Base-by-base conservation (phyloP, 2,113 vertebrate species). In the Charina bottae region DNA sequence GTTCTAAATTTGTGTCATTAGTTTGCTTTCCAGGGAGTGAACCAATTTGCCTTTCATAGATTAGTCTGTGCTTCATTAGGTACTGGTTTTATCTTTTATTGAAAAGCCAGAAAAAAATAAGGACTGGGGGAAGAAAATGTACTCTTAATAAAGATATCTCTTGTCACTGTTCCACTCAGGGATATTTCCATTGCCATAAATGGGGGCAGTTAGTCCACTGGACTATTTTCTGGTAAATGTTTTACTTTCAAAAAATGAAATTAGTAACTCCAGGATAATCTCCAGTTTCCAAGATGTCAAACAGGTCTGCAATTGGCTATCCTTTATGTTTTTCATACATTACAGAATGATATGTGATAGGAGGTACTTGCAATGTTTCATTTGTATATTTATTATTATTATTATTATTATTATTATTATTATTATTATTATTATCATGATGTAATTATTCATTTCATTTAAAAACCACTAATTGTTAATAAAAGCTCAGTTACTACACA, bases 11-110 rank as follows among this genome's bases (percentile, higher is more conserved):
- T 78, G 37, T 78, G 68, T 78, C 68, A 78, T 78, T 78, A 37
- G 68, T 37, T 78, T 78, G 68, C n/a, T 78, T 72, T 78, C 68
- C 68, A 78, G 68, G 68, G 68, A 78, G 68, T 78, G n/a, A 78
- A 78, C 15, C n/a, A 78, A 78, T 78, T 78, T 78, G 68, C 68
- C 68, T 78, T 78, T 78, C 68, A 78, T 78, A 78, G 68, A 78
- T 78, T 78, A 37, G 68, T 78, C 68, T 78, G 15, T 78, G 68
- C 68, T 78, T 78, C 68, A 78, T 78, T 78, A 78, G 68, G n/a
- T 19, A 33, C 68, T 37, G 68, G 68, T 78, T 78, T 78, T 33
- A 78, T 78, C 68, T 78, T 78, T 78, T 78, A 37, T 78, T 37
- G 15, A 78, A 72, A 72, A n/a, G 68, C 68, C 68, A 72, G 68